Base-by-base conservation (phyloP, 1,140 invertebrate genomes). In the Drosophila guanche region DNA sequence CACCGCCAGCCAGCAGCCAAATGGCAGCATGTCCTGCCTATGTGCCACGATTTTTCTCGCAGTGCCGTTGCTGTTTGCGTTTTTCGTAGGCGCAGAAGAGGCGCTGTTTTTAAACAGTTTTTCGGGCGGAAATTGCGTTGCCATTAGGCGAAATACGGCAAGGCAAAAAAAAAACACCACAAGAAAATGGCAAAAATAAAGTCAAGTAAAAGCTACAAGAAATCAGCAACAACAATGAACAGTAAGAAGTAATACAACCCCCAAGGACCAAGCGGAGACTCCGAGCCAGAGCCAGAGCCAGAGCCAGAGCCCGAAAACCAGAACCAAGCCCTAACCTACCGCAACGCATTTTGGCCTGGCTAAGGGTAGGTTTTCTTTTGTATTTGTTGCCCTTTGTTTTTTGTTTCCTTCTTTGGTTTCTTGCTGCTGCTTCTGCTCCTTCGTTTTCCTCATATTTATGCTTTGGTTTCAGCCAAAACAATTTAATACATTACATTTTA, bases 401-500 rank as follows among this genome's bases (percentile, higher is more conserved):
- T 42, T 14, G 3, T 23, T 7, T 22, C 37, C 8, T 6, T 46
- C 27, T 37, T 4, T 37, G 16, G 56, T 27, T 61, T 14, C 12
- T 16, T 54, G 22, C n/a, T 16, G 6, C 33, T 54, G 27, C 25
- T 14, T 33, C 41, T 10, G 4, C 7, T 41, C 5, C 10, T 20
- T 50, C 37, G 45, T 27, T 22, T 37, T 42, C 55, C 63, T 29
- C 37, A 56, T 69, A 68, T 69, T 69, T 69, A 68, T 69, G 43
- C 62, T 61, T 61, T 59, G 55, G 68, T 55, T 61, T 53, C 55
- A 62, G 58, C 58, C 76, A 83, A 84, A 85, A 85, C 80, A 85
- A 86, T 85, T 85, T 88, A 85, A 86, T 86, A 86, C 69, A 86
- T 85, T 85, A 86, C 81, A 86, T 78, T 60, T 61, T 58, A 56